Evolutionary conservation across 2,888 invertebrate genomes (phyloP).

Genomic region (Drosophila kanekoi): DNA sequence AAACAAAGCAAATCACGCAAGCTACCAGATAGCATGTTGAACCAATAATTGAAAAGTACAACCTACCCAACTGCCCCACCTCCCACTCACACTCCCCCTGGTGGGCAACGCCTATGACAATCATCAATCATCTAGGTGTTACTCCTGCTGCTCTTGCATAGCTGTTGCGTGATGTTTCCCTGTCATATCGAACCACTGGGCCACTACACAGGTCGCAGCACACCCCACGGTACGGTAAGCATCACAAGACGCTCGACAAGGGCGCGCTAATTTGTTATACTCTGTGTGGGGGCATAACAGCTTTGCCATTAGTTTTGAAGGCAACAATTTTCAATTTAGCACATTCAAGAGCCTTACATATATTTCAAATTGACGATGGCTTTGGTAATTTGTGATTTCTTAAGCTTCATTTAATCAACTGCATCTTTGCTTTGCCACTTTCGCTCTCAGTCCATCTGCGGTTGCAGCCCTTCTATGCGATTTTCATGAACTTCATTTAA

Average conservation of each 20-base stretch:
- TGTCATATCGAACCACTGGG: conserved; percentile 21
- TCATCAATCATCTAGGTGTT: conserved; percentile 81
- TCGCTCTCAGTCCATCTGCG: background rate
- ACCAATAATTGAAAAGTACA: conserved; percentile 69
- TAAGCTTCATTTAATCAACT: no score
- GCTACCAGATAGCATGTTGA: conserved; percentile 40
- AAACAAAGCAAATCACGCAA: conserved; percentile 71
- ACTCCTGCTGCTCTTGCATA: conserved; percentile 22
- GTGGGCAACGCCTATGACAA: conserved; percentile 60
- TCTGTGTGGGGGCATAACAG: conserved; percentile 7
- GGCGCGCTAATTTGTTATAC: conserved; percentile 39
- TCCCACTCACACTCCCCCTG: conserved; percentile 3
- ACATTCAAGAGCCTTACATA: no score
- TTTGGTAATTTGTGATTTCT: no score
- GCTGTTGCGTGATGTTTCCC: conserved; percentile 45
- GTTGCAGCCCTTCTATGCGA: background rate
- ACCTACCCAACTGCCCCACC: conserved; percentile 1
- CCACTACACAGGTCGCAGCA: conserved; percentile 15
- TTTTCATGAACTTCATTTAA: background rate
- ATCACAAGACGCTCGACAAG: conserved; percentile 17
- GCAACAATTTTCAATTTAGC: background rate
- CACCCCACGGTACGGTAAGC: conserved; percentile 14
- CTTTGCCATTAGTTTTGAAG: conserved; percentile 13
- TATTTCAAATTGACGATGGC: no score
- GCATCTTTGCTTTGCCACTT: background rate